Evolutionary conservation across 1,140 invertebrate species (phyloP), one percentile per base, ranked within the genome.

Genomic region (Drosophila suzukii): DNA sequence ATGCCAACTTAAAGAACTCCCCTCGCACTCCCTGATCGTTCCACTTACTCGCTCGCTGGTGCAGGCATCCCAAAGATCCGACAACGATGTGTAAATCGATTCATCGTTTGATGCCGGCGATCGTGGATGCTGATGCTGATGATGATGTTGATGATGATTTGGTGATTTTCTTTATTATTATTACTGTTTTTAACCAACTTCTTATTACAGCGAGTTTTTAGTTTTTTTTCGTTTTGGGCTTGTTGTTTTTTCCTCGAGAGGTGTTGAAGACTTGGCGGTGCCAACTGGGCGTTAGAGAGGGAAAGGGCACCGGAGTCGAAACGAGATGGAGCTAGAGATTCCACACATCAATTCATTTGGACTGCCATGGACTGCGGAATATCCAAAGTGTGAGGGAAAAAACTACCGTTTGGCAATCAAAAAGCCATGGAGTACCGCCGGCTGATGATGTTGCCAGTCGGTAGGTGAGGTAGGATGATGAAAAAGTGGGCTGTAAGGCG

Each of bases 171-270:
- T 88, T 89, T 88, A 88, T 88, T 88, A 84, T 88, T 88, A 84
- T 88, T 88, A 88, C 84, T 89, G 84, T 89, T 89, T 89, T 84
- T 86, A 86, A 88, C 79, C 83, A 88, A 88, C 83, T 89, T 89
- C 80, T 89, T 89, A 89, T 89, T 89, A 89, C 84, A 89, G 80
- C 79, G 79, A 77, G 75, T 88, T 86, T 85, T 75, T 44, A 59
- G 50, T 81, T 80, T 58, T 44, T 20, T 60, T 54, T 43, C 15
- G 55, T 71, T 24, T 38, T 68, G 32, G 30, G 13, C 47, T 51
- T 51, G 54, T 50, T 77, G 47, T 32, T 49, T 76, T 61, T 30
- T 27, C 30, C 46, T 61, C 77, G 77, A 89, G 59, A 89, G 84
- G 84, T 89, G 84, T 89, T 89, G 84, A 89, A 89, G 84, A 89